phyloP scores from a whole-genome alignment of 2,797 vertebrate genomes.

The Neosalanx taihuensis region DNA sequence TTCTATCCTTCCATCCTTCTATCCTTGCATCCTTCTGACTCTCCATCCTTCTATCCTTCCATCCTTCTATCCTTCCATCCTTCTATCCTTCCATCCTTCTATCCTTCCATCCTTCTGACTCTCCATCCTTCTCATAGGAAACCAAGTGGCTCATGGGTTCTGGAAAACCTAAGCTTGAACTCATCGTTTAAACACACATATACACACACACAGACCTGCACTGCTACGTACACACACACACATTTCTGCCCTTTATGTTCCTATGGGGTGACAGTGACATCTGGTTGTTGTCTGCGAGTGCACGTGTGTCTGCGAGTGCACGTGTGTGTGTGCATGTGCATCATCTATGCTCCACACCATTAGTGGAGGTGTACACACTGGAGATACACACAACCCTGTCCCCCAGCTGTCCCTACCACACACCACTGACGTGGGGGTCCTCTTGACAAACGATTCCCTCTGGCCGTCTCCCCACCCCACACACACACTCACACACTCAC shows the following conservation, averaged over 20 bases:
- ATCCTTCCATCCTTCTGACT: too few species aligned
- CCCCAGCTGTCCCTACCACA: conserved; percentile 47
- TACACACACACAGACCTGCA: conserved; percentile 6
- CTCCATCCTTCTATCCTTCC: too few species aligned
- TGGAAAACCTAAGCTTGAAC: conserved; percentile 13
- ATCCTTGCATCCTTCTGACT: too few species aligned
- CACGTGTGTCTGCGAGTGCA: conserved; percentile 39
- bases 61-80: too few species aligned
- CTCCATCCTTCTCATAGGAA: too few species aligned
- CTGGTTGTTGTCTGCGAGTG: conserved; percentile 60
- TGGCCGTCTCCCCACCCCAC: conserved; percentile 41
- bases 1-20: too few species aligned
- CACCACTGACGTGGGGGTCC: conserved; percentile 41
- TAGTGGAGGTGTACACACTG: conserved; percentile 47
- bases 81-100: too few species aligned
- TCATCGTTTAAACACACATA: background rate
- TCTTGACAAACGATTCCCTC: conserved; percentile 58
- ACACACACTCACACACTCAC: conserved; percentile 17
- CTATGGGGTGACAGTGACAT: conserved; percentile 48
- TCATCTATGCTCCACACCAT: conserved; percentile 53
- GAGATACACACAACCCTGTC: conserved; percentile 41
- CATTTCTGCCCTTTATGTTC: conserved; percentile 20
- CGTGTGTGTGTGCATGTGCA: conserved; percentile 35
- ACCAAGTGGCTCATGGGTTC: too few species aligned
- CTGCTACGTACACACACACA: background rate